Conservation (phyloP, 2,888 invertebrate species). For the Drosophila setosimentum region DNA sequence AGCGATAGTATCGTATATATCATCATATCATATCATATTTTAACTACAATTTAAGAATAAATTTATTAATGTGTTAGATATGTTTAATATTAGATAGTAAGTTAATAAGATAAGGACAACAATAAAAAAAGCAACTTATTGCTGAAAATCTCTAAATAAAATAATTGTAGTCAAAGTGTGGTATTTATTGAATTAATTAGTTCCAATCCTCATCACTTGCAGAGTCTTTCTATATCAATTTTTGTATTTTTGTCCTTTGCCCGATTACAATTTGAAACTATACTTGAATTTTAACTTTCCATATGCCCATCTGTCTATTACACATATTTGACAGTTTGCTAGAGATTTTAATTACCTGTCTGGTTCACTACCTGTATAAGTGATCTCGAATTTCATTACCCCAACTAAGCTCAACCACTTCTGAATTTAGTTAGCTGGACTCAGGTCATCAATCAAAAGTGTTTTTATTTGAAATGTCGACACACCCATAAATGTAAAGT, state of each 20-base stretch:
- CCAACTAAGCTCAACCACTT: conserved; percentile 18
- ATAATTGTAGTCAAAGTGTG: background rate
- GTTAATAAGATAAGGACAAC: background rate
- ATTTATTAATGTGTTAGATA: background rate
- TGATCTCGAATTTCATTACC: conserved; percentile 39
- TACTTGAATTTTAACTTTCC: background rate
- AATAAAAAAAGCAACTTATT: background rate
- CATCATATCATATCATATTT: too few species aligned
- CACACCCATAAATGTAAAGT: conserved; percentile 31
- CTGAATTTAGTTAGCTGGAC: conserved; percentile 39
- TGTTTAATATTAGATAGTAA: background rate
- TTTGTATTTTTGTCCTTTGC: background rate
- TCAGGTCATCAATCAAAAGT: conserved; percentile 68
- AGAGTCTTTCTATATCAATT: background rate
- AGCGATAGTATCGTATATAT: background rate
- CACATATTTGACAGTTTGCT: background rate
- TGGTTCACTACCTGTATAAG: conserved; percentile 12
- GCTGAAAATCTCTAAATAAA: background rate
- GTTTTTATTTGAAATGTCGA: conserved; percentile 68
- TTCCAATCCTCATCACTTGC: background rate
- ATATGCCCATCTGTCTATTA: background rate
- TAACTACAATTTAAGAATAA: background rate
- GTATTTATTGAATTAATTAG: background rate
- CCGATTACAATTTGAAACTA: background rate
- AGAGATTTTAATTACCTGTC: conserved; percentile 26